Conservation (phyloP, 1,140 invertebrate species). For the Papilio machaon region DNA sequence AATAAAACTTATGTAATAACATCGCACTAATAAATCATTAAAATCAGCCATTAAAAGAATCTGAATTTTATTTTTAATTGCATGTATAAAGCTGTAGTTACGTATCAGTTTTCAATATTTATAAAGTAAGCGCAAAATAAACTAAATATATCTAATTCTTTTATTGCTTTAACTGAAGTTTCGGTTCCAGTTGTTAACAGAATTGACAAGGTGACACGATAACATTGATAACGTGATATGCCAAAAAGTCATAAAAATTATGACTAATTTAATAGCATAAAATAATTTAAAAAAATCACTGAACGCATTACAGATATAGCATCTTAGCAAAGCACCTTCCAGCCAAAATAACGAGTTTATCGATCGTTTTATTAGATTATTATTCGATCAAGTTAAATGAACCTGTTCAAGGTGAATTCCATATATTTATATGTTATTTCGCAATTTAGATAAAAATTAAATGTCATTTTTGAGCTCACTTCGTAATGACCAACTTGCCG, state of each 20-base stretch:
- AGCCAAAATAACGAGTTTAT: constrained; percentile 9
- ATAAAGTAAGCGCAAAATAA: background rate
- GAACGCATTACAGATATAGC: background rate
- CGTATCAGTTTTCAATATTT: background rate
- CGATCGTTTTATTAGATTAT: constrained; percentile 12
- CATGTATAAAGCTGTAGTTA: background rate
- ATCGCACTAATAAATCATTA: background rate
- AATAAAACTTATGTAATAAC: background rate
- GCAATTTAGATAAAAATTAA: background rate
- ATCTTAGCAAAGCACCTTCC: background rate
- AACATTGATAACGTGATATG: background rate
- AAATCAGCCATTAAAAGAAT: background rate
- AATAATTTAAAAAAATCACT: background rate
- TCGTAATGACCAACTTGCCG: background rate
- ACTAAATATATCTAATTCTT: background rate
- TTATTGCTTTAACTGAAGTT: background rate
- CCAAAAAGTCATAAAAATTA: background rate
- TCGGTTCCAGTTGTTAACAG: background rate
- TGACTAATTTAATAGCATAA: background rate
- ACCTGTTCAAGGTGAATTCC: constrained; percentile 19
- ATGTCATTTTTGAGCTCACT: background rate
- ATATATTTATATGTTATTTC: constrained; percentile 3
- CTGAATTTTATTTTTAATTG: background rate
- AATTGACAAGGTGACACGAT: constrained; percentile 17
- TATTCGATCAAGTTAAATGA: background rate